Base-by-base conservation (phyloP, 2,888 invertebrate species). In the Sminthurides aquaticus region DNA sequence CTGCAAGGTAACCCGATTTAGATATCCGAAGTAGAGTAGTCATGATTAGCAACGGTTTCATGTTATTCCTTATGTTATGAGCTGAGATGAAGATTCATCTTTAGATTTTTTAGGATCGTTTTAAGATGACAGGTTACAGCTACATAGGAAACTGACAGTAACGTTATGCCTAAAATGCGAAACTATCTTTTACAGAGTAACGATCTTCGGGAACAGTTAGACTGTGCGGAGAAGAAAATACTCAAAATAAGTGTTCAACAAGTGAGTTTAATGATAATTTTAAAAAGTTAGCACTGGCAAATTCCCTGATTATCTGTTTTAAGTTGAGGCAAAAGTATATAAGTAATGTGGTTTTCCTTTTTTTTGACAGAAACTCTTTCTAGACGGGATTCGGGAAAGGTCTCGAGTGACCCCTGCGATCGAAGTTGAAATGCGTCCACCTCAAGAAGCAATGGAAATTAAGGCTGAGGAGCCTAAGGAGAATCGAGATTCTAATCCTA, bases 341-440 rank as follows among this genome's bases (percentile, higher is more conserved):
- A 11, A 11, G 43, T 34, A 34, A 34, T 15, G 43, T 34, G 15
- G 43, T 11, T 34, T 34, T 11, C 43, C 8, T 5, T 34, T 34
- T 34, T 5, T 34, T 34, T 34, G 5, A n/a, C n/a, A 61, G 61
- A 61, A 61, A 61, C 18, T 55, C 26, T 61, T 55, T 25, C 43
- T 43, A 2, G 34, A 54, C 29, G 54, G 54, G 34, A 54, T 29
- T 52, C 54, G 61, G 26, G 61, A 55, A 27, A 55, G 55, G 55
- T 61, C 61, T 61, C 61, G 54, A 20, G 43, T 55, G 61, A 61
- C 61, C 61, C 61, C 61, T 24, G 43, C 43, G 8, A 5, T 34
- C 5, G 15, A 34, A 11, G 5, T 15, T 34, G 43, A 34, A 15
- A 34, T 34, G 43, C 5, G 15, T 11, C 43, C 43, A 11, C 43